Evolutionary conservation across 2,888 invertebrate species (phyloP).

Genomic region (Dromius quadrimaculatus): DNA sequence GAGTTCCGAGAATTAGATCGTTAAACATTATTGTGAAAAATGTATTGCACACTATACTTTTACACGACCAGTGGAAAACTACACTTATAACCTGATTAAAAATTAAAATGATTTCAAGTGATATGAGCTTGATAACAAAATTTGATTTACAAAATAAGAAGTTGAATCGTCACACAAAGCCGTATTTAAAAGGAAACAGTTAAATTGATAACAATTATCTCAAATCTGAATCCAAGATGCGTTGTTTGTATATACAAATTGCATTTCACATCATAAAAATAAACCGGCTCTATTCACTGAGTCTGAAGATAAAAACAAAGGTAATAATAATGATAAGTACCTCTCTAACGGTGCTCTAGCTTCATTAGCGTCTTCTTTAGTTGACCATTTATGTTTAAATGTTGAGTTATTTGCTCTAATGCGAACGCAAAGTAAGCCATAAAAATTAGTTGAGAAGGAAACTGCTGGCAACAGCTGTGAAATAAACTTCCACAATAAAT

Average conservation of each 20-base stretch:
- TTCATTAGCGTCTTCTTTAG: slow-evolving; percentile 48
- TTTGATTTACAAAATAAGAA: too few relatives aligned
- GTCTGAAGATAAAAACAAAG: slow-evolving; percentile 11
- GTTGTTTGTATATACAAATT: not conserved
- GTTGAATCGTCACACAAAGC: too few relatives aligned
- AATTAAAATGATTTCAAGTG: too few relatives aligned
- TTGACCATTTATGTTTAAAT: slow-evolving; percentile 44
- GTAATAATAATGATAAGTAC: slow-evolving; percentile 21
- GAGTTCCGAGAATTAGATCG: too few relatives aligned
- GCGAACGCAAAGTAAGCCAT: slow-evolving; percentile 40
- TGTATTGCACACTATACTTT: too few relatives aligned
- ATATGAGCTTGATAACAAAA: too few relatives aligned
- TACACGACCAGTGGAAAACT: too few relatives aligned
- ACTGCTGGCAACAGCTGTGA: slow-evolving; percentile 28
- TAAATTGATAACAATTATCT: too few relatives aligned
- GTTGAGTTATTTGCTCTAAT: slow-evolving; percentile 36
- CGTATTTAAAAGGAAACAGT: too few relatives aligned
- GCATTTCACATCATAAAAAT: slow-evolving; percentile 21
- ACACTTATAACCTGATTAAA: too few relatives aligned
- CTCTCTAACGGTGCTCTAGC: slow-evolving; percentile 17
- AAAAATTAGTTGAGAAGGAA: slow-evolving; percentile 45
- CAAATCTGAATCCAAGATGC: too few relatives aligned
- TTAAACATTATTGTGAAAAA: too few relatives aligned
- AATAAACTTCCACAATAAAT: slow-evolving; percentile 35
- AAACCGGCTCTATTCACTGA: not conserved